These are phyloP conservation scores for Sula dactylatra DNA, from an alignment of 2,113 vertebrate genomes.

Conservation along the genomic window DNA sequence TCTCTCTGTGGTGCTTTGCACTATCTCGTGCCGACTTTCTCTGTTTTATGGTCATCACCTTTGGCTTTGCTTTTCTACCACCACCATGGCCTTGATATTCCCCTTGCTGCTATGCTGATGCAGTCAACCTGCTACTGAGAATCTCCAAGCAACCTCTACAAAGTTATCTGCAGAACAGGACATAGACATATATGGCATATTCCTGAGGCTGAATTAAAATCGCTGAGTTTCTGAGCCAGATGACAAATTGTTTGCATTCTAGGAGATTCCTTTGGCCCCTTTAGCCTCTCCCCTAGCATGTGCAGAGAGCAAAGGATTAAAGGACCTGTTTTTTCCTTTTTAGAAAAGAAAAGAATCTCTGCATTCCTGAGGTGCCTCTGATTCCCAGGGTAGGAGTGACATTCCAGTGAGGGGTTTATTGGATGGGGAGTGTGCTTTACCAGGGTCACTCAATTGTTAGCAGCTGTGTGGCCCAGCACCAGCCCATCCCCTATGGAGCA, in stretches of 20 bases:
- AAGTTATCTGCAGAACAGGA: background rate
- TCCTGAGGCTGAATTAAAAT: conserved; percentile 24
- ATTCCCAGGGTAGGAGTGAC: conserved; percentile 45
- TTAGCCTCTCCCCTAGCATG: conserved; percentile 26
- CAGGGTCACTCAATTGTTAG: background rate
- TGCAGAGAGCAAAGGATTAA: conserved; percentile 49
- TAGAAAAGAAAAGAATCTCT: conserved; percentile 36
- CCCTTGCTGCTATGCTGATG: background rate
- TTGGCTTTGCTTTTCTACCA: background rate
- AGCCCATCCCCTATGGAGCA: background rate
- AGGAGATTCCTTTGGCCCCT: background rate
- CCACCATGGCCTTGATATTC: background rate
- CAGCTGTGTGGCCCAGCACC: conserved; percentile 32
- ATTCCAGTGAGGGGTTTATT: conserved; percentile 49
- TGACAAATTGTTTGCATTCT: conserved; percentile 51
- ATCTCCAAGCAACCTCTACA: background rate
- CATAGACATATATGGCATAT: background rate
- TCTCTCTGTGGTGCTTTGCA: background rate
- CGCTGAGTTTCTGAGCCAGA: conserved; percentile 43
- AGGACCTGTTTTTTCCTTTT: conserved; percentile 34
- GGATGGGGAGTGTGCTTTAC: background rate
- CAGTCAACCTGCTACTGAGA: background rate
- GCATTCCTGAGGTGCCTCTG: conserved; percentile 58
- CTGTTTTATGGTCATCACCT: background rate
- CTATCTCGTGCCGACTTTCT: background rate